Evolutionary conservation across 2,888 invertebrate species (phyloP), one percentile per base, ranked within the genome.

Genomic region (Lasioglossum marginatum): DNA sequence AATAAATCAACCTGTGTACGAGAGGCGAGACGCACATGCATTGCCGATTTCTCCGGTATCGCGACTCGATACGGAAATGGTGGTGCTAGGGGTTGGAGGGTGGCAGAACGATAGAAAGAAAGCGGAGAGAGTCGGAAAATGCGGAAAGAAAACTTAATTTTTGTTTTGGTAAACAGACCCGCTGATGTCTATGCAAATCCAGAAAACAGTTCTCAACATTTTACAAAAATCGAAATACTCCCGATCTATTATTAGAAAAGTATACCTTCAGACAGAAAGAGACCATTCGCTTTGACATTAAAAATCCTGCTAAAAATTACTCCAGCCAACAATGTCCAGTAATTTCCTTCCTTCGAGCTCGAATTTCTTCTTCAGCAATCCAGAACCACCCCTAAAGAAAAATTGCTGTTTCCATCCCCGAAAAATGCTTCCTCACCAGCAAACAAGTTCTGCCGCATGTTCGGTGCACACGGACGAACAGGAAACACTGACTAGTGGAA

Each of bases 61-160:
- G 89, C 89, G 86, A 85, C 79, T 92, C 92, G 93, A 94, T 94
- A 94, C 94, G 94, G 92, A 94, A 94, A 94, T 93, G 93, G 92
- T 89, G 89, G 87, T 72, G 75, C 71, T 72, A 70, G 71, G 14
- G 23, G 48, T n/a, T 70, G 23, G 34, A 12, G n/a, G n/a, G 71
- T 37, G 72, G 48, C 27, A 68, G 48, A 57, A 57, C 19, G 82
- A n/a, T 27, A 60, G 66, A 40, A 40, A 19, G 60, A 31, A 31
- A 68, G 23, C 12, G 37, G 23, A 70, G 23, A 70, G 37, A 23
- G 40, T 5, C 19, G 70, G 63, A 52, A 66, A 68, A 52, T 16
- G 23, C 34, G 19, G 19, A 40, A 75, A 63, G 71, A 27, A 43
- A 60, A 45, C 48, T 81, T 75, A 27, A 60, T 81, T 63, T 81